Conservation (phyloP, 2,797 vertebrate genomes). For the Fistularia commersonii region DNA sequence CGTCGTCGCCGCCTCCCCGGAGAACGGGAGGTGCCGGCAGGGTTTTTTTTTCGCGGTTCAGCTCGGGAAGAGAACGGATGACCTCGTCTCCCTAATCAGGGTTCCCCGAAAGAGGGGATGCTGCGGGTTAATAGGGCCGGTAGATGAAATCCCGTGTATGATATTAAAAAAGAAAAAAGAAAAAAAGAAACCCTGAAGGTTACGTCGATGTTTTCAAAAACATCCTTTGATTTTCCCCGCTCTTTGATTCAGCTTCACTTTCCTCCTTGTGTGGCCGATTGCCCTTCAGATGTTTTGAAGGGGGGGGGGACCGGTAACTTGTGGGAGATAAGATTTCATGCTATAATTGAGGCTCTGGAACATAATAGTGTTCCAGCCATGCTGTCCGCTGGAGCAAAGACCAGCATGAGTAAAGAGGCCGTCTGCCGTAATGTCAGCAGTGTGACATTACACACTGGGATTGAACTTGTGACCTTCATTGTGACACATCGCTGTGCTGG, state of each 20-base stretch:
- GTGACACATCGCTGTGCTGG: conserved; percentile 49
- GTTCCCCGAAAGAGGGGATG: conserved; percentile 27
- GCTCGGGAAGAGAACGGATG: conserved; percentile 55
- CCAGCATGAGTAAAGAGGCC: conserved; percentile 44
- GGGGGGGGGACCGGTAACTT: conserved; percentile 38
- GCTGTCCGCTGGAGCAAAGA: conserved; percentile 29
- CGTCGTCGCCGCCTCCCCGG: conserved; percentile 46
- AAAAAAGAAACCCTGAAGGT: conserved; percentile 15
- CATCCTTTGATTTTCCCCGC: conserved; percentile 23
- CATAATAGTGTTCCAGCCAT: conserved; percentile 31
- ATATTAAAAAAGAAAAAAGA: conserved; percentile 14
- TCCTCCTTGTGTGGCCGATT: conserved; percentile 25
- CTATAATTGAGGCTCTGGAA: conserved; percentile 59
- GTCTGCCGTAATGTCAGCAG: conserved; percentile 53
- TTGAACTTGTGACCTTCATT: conserved; percentile 62
- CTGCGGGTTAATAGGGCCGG: conserved; percentile 68
- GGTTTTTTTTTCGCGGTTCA: conserved; percentile 25
- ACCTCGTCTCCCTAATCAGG: conserved; percentile 58
- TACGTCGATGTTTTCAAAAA: conserved; percentile 26
- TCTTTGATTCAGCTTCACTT: conserved; percentile 18
- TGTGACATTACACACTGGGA: conserved; percentile 52
- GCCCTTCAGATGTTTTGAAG: conserved; percentile 58
- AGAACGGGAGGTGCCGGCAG: conserved; percentile 42
- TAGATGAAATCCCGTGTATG: conserved; percentile 54
- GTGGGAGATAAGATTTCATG: conserved; percentile 32